phyloP scores from a whole-genome alignment of 2,888 invertebrate species.

The Microplitis deprimator region DNA sequence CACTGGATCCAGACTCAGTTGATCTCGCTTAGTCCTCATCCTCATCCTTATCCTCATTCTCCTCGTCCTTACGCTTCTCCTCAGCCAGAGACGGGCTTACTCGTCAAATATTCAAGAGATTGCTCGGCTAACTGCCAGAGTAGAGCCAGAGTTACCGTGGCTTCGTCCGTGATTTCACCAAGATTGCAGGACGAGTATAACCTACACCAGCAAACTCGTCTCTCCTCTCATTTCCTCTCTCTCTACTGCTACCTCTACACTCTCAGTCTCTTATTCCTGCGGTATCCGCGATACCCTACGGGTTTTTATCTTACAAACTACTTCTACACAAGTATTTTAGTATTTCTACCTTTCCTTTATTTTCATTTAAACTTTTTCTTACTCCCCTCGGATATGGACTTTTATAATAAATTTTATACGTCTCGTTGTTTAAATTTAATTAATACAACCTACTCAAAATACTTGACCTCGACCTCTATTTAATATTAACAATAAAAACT shows the following conservation, averaged over 20 bases:
- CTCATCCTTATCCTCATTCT: slow-evolving; percentile 27
- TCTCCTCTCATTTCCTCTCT: no score
- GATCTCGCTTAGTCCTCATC: neutral
- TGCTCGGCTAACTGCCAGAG: slow-evolving; percentile 67
- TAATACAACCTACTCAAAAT: neutral
- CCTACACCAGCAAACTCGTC: no score
- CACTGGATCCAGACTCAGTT: neutral
- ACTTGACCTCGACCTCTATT: slow-evolving; percentile 6
- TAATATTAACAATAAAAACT: neutral
- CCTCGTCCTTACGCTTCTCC: slow-evolving; percentile 47
- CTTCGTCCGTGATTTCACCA: slow-evolving; percentile 67
- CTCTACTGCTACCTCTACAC: neutral
- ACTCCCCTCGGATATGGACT: neutral
- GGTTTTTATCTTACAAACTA: slow-evolving; percentile 44
- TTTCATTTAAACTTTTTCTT: neutral
- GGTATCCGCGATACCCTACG: slow-evolving; percentile 26
- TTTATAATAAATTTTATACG: neutral
- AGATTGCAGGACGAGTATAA: slow-evolving; percentile 60
- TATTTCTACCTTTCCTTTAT: slow-evolving; percentile 3
- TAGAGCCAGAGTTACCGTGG: slow-evolving; percentile 45
- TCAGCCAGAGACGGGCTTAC: slow-evolving; percentile 42
- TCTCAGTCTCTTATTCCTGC: neutral
- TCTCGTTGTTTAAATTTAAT: slow-evolving; percentile 15
- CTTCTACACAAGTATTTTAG: slow-evolving; percentile 15
- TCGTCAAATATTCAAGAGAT: slow-evolving; percentile 70